Evolutionary conservation across 2,888 invertebrate species (phyloP), one percentile per base, ranked within the genome.

Genomic region (Mesoligia furuncula): DNA sequence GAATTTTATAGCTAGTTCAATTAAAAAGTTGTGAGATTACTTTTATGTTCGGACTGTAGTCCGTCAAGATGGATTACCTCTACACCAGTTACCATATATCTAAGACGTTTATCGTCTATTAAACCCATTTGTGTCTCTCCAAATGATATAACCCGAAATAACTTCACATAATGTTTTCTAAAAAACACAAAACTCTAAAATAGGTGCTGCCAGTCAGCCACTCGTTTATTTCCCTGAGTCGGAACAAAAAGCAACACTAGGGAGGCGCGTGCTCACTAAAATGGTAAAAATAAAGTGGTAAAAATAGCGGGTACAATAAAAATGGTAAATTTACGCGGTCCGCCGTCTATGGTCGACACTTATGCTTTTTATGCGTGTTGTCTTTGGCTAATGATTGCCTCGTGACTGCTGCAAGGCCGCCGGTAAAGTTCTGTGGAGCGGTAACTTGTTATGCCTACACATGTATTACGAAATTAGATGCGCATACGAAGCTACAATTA

Each of bases 341-440:
- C 89, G 93, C 93, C 91, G 92, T 92, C 92, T 91, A 89, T 88
- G 90, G 90, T 91, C 93, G 96, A 95, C 96, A 95, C 95, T 95
- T 95, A 95, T 94, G 95, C 94, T 94, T 93, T 96, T 96, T 96
- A 96, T 95, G 96, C 92, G 93, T 96, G 96, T 96, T 96, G 94
- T 95, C 95, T 95, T 95, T 94, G 94, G 93, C 95, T 94, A 96
- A 96, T 95, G 96, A 95, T 94, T 93, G 93, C 93, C 91, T 90
- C 90, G 90, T 88, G 92, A 91, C 90, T 84, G 90, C 90, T 85
- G 90, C 90, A 90, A 92, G 93, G 92, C 91, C 93, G 85, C 90
- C 91, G 90, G 89, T 89, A 83, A 88, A 91, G 87, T 90, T 91
- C 90, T 89, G 83, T 86, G 84, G 85, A 83, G 86, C 90, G 90